Percentiles rank a stretch among this genome's conserved stretches.
Conservation (phyloP, 92 coral and sea anemone species). For the Phymanthus crucifer region DNA sequence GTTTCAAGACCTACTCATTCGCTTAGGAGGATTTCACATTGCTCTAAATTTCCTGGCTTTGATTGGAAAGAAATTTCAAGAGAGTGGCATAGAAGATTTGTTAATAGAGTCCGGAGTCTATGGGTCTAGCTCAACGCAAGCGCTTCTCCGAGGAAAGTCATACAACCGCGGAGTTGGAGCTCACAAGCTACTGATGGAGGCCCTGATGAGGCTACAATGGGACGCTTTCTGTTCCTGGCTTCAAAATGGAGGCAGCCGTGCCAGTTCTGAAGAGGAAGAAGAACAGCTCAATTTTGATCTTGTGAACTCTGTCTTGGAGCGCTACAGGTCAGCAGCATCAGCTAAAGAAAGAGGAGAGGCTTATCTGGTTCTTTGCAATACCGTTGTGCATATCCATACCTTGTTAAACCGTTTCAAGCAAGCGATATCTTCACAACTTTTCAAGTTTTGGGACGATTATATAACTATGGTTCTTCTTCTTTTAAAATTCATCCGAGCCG, state of each 20-base stretch:
- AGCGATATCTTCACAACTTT: slow-evolving; percentile 38
- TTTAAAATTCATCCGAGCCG: slow-evolving; percentile 53
- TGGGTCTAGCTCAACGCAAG: slow-evolving; percentile 36
- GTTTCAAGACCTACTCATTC: slow-evolving; percentile 47
- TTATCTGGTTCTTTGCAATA: slow-evolving; percentile 28
- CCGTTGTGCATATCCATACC: slow-evolving; percentile 7
- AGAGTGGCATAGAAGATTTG: slow-evolving; percentile 45
- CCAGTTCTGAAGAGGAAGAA: slow-evolving; percentile 4
- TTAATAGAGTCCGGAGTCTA: slow-evolving; percentile 50
- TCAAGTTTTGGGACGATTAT: slow-evolving; percentile 50
- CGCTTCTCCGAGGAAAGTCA: slow-evolving; percentile 40
- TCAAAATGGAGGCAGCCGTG: neutral
- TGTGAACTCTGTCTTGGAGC: slow-evolving; percentile 8
- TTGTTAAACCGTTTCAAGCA: slow-evolving; percentile 27
- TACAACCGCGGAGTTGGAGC: slow-evolving; percentile 51
- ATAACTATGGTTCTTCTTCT: slow-evolving; percentile 40
- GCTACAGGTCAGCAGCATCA: slow-evolving; percentile 23
- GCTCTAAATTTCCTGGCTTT: slow-evolving; percentile 49
- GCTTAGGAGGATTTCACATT: slow-evolving; percentile 62
- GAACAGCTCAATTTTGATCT: slow-evolving; percentile 5
- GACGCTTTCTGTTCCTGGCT: slow-evolving; percentile 45
- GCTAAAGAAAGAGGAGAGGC: slow-evolving; percentile 30
- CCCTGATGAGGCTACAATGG: slow-evolving; percentile 49
- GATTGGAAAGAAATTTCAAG: slow-evolving; percentile 53
- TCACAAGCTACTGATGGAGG: slow-evolving; percentile 40